Base-by-base conservation (phyloP, 1,140 invertebrate species). In the Drosophila biarmipes region DNA sequence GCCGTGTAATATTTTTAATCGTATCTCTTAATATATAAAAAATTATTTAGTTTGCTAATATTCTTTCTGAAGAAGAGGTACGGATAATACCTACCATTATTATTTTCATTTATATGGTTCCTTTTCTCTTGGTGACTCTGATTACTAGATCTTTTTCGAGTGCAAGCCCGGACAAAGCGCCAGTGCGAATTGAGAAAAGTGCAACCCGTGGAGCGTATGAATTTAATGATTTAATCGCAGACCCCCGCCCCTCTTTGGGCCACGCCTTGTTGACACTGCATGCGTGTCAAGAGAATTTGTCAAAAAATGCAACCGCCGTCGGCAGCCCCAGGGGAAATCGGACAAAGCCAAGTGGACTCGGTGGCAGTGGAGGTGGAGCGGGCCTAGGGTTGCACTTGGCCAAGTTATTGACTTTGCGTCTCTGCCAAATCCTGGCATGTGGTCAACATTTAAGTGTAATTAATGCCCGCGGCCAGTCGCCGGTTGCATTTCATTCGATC, bases 361-460 rank as follows among this genome's bases (percentile, higher is more conserved):
- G 24, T 46, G 40, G 31, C 42, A 46, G 40, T 49, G 76, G 67
- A 45, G 29, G 40, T 49, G 76, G 67, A 45, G 29, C 40, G 46
- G 56, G 43, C 27, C 43, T 10, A 31, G 45, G 72, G 43, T 48
- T 81, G 75, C 84, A 82, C 52, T 72, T 61, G 52, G 35, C 71
- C 53, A 74, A 75, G 59, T 64, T 81, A 84, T 84, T 82, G 80
- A 82, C 80, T 84, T 78, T 78, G 53, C 57, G 56, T 51, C 29
- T 42, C 81, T 71, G 74, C 58, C 85, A 85, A 89, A 89, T 89
- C 77, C 86, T 89, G 77, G 85, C 85, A 89, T 89, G 85, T 89
- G 85, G 85, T 89, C 85, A 89, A 84, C 80, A 89, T 89, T 89
- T 89, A 89, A 90, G 85, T 89, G 85, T 89, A 90, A 89, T 89